These are phyloP conservation scores for Stratiomys singularior DNA, from an alignment of 2,888 invertebrate species.

Conservation along the genomic window DNA sequence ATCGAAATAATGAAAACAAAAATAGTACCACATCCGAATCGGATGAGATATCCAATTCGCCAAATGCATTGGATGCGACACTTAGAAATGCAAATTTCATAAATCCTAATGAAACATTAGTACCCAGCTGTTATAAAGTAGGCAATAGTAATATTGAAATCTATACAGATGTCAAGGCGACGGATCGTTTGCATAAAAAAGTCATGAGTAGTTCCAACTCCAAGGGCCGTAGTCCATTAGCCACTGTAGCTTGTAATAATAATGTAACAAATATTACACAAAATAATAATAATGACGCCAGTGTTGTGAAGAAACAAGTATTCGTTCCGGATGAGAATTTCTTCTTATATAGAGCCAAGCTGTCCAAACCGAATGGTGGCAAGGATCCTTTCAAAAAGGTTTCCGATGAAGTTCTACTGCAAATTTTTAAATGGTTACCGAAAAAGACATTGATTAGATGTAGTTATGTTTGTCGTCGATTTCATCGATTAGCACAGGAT, in stretches of 20 bases:
- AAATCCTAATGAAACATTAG: conserved; percentile 55
- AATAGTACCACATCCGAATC: not conserved
- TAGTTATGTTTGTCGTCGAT: conserved; percentile 80
- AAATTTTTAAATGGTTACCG: conserved; percentile 84
- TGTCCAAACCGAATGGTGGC: conserved; percentile 56
- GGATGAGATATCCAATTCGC: conserved; percentile 33
- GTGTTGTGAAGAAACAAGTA: conserved; percentile 52
- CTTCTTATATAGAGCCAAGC: conserved; percentile 60
- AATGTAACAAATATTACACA: conserved; percentile 59
- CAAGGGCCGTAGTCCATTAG: conserved; percentile 62
- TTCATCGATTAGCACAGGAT: conserved; percentile 82
- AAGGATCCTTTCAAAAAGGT: conserved; percentile 77
- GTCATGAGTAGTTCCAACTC: conserved; percentile 55
- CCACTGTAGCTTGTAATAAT: conserved; percentile 62
- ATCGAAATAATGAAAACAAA: conserved; percentile 60
- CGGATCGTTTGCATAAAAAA: conserved; percentile 57
- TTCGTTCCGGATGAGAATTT: conserved; percentile 61
- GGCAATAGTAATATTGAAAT: conserved; percentile 57
- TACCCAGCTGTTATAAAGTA: conserved; percentile 34
- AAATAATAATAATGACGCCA: conserved; percentile 55
- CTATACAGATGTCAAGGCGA: conserved; percentile 55
- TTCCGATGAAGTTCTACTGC: conserved; percentile 88
- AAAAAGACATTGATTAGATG: conserved; percentile 78
- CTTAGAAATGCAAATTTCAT: conserved; percentile 54
- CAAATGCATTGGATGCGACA: conserved; percentile 50